Conservation (phyloP, 2,113 vertebrate species). For the Pteropus alecto region DNA sequence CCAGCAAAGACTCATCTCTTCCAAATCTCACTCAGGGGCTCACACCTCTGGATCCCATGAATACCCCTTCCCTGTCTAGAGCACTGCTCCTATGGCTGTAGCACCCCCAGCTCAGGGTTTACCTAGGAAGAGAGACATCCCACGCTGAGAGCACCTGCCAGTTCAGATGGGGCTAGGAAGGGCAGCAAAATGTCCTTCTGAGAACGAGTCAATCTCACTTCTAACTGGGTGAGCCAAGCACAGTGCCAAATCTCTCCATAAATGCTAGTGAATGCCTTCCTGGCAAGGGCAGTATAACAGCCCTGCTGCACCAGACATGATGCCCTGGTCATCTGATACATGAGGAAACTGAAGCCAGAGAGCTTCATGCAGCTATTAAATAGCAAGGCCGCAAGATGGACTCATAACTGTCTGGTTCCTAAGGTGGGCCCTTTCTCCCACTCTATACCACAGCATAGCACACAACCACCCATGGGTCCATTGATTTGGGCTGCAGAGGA, state of each 20-base stretch:
- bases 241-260: background rate
- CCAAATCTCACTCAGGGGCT: background rate
- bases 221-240: background rate
- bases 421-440: too few relatives aligned
- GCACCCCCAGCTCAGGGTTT: background rate
- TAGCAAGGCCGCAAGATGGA: too few relatives aligned
- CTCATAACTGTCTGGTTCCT: too few relatives aligned
- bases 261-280: rapidly evolving
- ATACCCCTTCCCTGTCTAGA: rapidly evolving
- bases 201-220: background rate
- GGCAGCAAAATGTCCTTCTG: background rate
- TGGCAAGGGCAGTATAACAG: rapidly evolving
- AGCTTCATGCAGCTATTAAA: too few relatives aligned
- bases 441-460: rapidly evolving
- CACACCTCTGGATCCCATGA: background rate
- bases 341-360: too few relatives aligned
- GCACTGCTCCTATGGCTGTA: background rate
- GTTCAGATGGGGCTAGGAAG: background rate
- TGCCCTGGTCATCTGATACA: too few relatives aligned
- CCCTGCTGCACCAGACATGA: too few relatives aligned
- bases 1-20: background rate
- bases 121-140: background rate
- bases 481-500: background rate
- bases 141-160: background rate
- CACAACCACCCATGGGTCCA: rapidly evolving